Conservation (phyloP, 2,797 vertebrate genomes). For the Notolepis coatsorum region DNA sequence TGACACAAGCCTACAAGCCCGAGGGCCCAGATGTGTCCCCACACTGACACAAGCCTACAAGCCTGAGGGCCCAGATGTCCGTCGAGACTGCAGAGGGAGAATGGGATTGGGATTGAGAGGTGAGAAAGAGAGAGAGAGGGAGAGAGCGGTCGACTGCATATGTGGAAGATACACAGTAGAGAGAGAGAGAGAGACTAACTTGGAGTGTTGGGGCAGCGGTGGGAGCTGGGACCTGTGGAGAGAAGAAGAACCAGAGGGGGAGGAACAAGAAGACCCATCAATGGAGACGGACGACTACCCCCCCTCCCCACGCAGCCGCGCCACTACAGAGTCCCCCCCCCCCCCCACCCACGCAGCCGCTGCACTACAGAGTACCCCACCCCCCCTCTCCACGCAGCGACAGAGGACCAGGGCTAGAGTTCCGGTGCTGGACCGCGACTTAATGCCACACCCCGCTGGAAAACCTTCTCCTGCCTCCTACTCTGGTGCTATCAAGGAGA, state of each 20-base stretch:
- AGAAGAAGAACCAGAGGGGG: conserved; percentile 73
- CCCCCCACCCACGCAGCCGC: too few relatives aligned
- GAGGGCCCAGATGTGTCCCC: too few relatives aligned
- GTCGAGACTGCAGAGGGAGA: conserved; percentile 54
- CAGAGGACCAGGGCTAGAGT: background rate
- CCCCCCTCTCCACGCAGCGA: too few relatives aligned
- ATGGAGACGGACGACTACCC: conserved; percentile 63
- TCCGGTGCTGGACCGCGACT: too few relatives aligned
- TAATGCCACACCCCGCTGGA: too few relatives aligned
- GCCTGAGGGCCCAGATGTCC: conserved; percentile 70
- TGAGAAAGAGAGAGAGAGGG: conserved; percentile 23
- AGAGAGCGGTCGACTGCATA: conserved; percentile 43
- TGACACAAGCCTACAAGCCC: too few relatives aligned
- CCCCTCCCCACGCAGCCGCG: too few relatives aligned
- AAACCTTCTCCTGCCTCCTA: conserved; percentile 62
- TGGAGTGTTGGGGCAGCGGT: conserved; percentile 83
- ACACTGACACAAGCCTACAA: too few relatives aligned
- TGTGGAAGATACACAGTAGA: conserved; percentile 70
- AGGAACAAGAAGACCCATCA: conserved; percentile 69
- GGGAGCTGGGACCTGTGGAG: conserved; percentile 80
- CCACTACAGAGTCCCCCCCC: too few relatives aligned
- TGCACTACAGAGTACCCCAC: too few relatives aligned
- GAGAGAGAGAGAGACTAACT: conserved; percentile 71
- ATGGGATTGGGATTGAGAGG: conserved; percentile 55
- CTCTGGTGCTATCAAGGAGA: conserved; percentile 44